A percentile compares a stretch with the other conserved stretches of the same genome.
phyloP scores from a whole-genome alignment of 2,888 invertebrate species.

The Hololepta plana region DNA sequence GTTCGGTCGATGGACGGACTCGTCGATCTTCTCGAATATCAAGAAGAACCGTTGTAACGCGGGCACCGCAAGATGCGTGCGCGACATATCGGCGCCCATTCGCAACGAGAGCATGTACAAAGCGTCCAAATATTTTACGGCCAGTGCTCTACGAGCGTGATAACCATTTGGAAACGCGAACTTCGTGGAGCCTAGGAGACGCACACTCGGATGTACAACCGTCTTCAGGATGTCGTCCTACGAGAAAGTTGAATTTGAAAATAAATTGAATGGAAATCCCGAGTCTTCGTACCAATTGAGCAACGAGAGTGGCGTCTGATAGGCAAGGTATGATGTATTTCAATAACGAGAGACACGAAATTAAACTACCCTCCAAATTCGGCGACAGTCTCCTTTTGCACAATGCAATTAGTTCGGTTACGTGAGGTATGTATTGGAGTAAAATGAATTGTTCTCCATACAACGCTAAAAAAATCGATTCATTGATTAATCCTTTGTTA shows the following conservation, averaged over 20 bases:
- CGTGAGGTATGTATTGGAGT: slow-evolving; percentile 78
- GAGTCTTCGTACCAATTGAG: slow-evolving; percentile 44
- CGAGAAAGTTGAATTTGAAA: slow-evolving; percentile 13
- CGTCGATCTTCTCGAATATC: slow-evolving; percentile 49
- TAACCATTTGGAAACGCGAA: slow-evolving; percentile 69
- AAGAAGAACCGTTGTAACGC: slow-evolving; percentile 58
- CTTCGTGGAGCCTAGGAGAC: slow-evolving; percentile 61
- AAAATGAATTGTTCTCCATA: slow-evolving; percentile 80
- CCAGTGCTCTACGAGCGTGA: slow-evolving; percentile 52
- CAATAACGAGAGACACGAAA: slow-evolving; percentile 65
- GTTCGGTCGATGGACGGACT: neutral
- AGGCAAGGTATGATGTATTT: slow-evolving; percentile 67
- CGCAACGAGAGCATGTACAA: slow-evolving; percentile 62
- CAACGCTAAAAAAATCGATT: slow-evolving; percentile 34
- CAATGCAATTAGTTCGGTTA: slow-evolving; percentile 66
- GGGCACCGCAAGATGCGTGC: slow-evolving; percentile 52
- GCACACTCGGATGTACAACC: slow-evolving; percentile 67
- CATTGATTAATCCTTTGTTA: no score
- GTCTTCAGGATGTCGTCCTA: slow-evolving; percentile 74
- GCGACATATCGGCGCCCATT: slow-evolving; percentile 60
- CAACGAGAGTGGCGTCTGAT: slow-evolving; percentile 71
- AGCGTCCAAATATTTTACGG: slow-evolving; percentile 66
- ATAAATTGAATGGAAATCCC: neutral
- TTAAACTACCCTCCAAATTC: slow-evolving; percentile 74
- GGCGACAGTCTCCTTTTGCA: slow-evolving; percentile 65